Conservation (phyloP, 1,140 invertebrate species). For the Trinorchestia longiramus region DNA sequence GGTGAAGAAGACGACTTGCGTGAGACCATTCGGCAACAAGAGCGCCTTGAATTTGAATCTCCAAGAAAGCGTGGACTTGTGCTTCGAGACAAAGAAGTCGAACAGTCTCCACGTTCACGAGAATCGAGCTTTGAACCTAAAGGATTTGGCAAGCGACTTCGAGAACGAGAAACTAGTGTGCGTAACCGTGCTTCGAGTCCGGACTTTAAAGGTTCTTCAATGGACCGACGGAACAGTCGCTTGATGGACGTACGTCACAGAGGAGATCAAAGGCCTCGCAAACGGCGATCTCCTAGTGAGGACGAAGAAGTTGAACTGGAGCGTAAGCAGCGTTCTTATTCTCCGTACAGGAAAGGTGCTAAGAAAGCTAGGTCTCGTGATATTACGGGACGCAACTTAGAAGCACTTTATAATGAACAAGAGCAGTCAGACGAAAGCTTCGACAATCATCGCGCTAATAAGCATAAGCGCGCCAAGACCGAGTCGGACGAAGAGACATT, state of each 20-base stretch:
- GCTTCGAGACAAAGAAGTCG: not conserved
- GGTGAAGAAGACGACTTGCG: conserved; percentile 25
- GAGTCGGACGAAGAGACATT: not conserved
- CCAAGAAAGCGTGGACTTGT: conserved; percentile 22
- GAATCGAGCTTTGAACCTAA: not conserved
- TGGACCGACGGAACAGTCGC: not conserved
- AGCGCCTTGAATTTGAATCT: not conserved
- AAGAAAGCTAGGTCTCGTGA: not conserved
- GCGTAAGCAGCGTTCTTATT: conserved; percentile 32
- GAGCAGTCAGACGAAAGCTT: conserved; percentile 14
- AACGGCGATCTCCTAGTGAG: not conserved
- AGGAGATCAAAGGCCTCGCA: not conserved
- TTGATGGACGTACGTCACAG: not conserved
- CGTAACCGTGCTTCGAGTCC: not conserved
- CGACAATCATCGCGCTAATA: not conserved
- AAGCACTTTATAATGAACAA: conserved; percentile 11
- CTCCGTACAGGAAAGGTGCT: not conserved
- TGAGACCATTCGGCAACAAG: conserved; percentile 24
- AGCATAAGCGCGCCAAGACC: conserved; percentile 22
- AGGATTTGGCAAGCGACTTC: not conserved
- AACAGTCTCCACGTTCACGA: not conserved
- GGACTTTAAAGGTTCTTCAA: not conserved
- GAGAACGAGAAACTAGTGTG: not conserved
- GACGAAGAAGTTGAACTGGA: conserved; percentile 34
- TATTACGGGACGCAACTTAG: not conserved